phyloP scores from a whole-genome alignment of 2,113 vertebrate species.

The Nycticebus coucang region DNA sequence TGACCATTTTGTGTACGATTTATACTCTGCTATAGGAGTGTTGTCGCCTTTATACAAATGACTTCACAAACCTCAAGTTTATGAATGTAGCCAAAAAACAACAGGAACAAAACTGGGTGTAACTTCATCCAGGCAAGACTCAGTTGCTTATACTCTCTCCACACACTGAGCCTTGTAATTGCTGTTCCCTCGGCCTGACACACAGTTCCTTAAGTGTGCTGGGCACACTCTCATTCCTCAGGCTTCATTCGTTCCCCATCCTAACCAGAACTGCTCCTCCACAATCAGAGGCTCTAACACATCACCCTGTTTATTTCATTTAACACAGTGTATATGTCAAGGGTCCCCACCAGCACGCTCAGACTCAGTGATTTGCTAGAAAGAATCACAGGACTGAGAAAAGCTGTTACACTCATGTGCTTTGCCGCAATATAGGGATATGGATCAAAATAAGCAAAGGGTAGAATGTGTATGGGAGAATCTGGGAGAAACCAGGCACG shows the following conservation, averaged over 20 bases:
- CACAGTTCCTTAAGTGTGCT: not conserved
- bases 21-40: not conserved
- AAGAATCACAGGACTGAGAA: not conserved
- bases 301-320: not conserved
- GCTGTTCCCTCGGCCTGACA: not conserved
- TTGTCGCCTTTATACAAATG: not conserved
- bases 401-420: not conserved
- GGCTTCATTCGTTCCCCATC: not conserved
- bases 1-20: not conserved
- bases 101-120: not conserved
- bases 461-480: not conserved
- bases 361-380: not conserved
- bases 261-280: no score
- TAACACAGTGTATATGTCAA: not conserved
- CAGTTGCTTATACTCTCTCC: not conserved
- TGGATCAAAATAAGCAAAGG: not conserved
- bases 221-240: not conserved
- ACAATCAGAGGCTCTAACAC: not conserved
- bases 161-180: not conserved
- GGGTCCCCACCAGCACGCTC: not conserved
- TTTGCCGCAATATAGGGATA: not conserved
- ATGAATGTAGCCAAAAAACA: not conserved
- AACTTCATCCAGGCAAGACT: not conserved
- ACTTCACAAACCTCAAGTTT: not conserved
- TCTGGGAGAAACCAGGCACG: not conserved